phyloP scores from a whole-genome alignment of 2,797 vertebrate species.

The Chelonia mydas region DNA sequence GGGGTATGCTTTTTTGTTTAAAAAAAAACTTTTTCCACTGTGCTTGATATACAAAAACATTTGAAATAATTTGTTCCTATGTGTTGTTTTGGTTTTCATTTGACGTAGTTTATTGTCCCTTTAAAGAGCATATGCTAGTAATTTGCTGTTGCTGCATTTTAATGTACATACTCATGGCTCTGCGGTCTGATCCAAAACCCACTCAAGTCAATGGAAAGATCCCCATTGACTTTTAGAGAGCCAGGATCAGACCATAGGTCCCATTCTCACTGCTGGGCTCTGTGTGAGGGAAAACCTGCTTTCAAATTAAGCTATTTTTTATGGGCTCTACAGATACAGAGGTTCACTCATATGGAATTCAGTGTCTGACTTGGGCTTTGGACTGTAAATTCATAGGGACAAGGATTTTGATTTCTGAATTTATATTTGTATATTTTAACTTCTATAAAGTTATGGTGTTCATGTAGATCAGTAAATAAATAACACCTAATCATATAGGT shows the following conservation, averaged over 20 bases:
- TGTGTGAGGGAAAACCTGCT: not conserved
- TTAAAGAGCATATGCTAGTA: not conserved
- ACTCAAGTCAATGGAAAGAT: not conserved
- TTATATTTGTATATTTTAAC: not conserved
- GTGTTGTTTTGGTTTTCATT: not conserved
- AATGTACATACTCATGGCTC: not conserved
- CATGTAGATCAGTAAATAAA: not conserved
- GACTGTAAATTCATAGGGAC: not conserved
- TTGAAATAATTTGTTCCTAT: not conserved
- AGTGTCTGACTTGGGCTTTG: not conserved
- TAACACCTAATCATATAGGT: not conserved
- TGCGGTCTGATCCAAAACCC: not conserved
- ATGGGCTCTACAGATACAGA: not conserved
- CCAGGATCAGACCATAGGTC: fast-evolving
- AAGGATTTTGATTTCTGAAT: not conserved
- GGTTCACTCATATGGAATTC: not conserved
- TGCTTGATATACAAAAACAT: not conserved
- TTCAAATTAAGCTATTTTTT: not conserved
- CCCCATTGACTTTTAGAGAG: not conserved
- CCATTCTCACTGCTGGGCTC: not conserved
- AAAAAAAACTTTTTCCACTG: not conserved
- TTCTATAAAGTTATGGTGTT: not conserved
- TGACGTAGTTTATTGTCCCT: not conserved
- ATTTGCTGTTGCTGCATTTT: not conserved
- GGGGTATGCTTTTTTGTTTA: not conserved